Evolutionary conservation across 2,888 invertebrate species (phyloP).

Genomic region (Pimpla rufipes): DNA sequence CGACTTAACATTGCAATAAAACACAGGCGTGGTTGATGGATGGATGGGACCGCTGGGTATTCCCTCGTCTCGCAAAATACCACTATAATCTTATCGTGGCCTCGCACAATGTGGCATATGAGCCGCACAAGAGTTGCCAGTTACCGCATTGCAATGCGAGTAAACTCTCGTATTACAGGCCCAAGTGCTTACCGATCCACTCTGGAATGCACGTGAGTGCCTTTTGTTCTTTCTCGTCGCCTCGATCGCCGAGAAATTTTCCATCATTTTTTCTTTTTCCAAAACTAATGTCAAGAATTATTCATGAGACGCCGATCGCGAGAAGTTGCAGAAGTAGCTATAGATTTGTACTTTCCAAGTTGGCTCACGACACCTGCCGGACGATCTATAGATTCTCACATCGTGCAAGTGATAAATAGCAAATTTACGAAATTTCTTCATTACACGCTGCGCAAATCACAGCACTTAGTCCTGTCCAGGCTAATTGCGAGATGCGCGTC

Average conservation of each 20-base stretch:
- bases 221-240: constrained; percentile 62
- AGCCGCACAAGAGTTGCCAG: constrained; percentile 19
- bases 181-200: constrained; percentile 65
- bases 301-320: constrained; percentile 22
- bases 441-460: constrained; percentile 1
- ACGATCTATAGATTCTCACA: neutral
- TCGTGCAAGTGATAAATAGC: constrained; percentile 13
- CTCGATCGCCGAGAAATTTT: constrained; percentile 19
- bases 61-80: constrained; percentile 50
- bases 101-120: constrained; percentile 26
- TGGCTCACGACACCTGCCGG: neutral
- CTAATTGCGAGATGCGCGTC: constrained; percentile 45
- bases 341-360: neutral
- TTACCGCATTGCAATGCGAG: constrained; percentile 20
- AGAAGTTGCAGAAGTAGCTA: neutral
- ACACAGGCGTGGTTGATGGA: constrained; percentile 67
- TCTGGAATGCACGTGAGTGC: constrained; percentile 64
- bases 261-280: neutral
- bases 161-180: constrained; percentile 28
- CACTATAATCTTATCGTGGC: constrained; percentile 62
- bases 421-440: constrained; percentile 39
- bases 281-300: constrained; percentile 51
- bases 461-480: neutral
- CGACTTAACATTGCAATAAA: constrained; percentile 24
- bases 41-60: constrained; percentile 51